Base-by-base conservation (phyloP, 2,888 invertebrate species). In the Tubulanus polymorphus region DNA sequence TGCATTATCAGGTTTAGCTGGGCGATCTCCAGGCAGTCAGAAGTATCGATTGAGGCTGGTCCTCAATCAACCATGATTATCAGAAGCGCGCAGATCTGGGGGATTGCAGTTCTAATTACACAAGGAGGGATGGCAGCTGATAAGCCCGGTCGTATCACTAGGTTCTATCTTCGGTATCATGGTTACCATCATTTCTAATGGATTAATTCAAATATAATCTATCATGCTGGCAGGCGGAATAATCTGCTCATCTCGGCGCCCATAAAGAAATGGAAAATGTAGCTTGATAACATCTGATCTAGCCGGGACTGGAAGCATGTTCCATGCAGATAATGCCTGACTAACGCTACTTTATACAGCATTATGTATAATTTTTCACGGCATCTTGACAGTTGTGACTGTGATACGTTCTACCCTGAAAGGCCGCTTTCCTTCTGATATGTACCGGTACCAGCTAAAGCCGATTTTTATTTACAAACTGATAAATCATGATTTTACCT, bases 211-310 rank as follows among this genome's bases (percentile, higher is more conserved):
- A 68, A 65, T 66, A 66, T 61, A 67, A 67, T 69, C 65, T 65
- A 65, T 66, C 69, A 65, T 62, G 64, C 58, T 63, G 65, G 61
- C 59, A 61, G 61, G 60, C 48, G 56, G 56, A 59, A 59, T 66
- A 63, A 68, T 64, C 68, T 37, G 63, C 64, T 66, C 67, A 68
- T 69, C 69, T 53, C 52, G 55, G 49, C 64, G 55, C 63, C 65
- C 70, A 69, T 69, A 68, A 66, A 69, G 68, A 69, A 68, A 68
- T 63, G 64, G 67, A 70, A 70, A 68, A 70, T 68, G 66, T 63
- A 63, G 65, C 65, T 60, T 59, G 68, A 66, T 66, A 58, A 60
- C 66, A 70, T 70, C 70, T 48, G 15, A 12, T 47, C 51, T 51
- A 55, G 46, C 61, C 57, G 54, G 58, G 61, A 53, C 56, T 53